Percentiles rank a stretch among this genome's conserved stretches.
These are phyloP conservation scores for Sarcophaga peregrina DNA, from an alignment of 1,140 invertebrate genomes.

Conservation along the genomic window DNA sequence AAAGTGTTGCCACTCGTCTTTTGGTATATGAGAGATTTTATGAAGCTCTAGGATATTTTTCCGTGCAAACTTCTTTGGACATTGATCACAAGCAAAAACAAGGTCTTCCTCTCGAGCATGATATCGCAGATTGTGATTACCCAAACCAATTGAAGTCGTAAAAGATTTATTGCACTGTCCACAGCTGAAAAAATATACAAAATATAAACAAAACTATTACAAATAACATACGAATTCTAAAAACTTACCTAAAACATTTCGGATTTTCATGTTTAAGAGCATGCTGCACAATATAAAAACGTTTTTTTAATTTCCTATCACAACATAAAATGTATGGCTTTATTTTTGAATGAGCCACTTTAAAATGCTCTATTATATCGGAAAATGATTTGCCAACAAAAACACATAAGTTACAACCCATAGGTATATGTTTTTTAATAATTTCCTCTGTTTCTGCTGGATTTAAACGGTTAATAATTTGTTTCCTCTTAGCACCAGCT, in stretches of 20 bases:
- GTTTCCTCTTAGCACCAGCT: neutral
- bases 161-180: conserved; percentile 61
- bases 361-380: conserved; percentile 59
- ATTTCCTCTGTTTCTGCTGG: conserved; percentile 51
- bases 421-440: conserved; percentile 60
- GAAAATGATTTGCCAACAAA: conserved; percentile 59
- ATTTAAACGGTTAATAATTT: conserved; percentile 14
- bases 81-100: conserved; percentile 59
- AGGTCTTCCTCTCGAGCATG: conserved; percentile 60
- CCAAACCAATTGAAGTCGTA: conserved; percentile 57
- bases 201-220: neutral
- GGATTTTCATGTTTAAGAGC: conserved; percentile 60
- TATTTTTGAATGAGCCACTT: conserved; percentile 53
- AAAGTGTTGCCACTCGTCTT: conserved; percentile 56
- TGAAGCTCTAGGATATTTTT: conserved; percentile 58
- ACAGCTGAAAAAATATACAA: conserved; percentile 50
- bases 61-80: conserved; percentile 59
- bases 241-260: conserved; percentile 58
- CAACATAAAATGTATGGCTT: conserved; percentile 59
- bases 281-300: conserved; percentile 58
- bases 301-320: conserved; percentile 58
- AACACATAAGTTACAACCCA: conserved; percentile 61
- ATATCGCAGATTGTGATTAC: conserved; percentile 57
- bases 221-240: neutral
- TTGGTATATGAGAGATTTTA: conserved; percentile 59